A percentile compares a stretch with the other conserved stretches of the same genome.
phyloP scores from a whole-genome alignment of 2,888 invertebrate genomes.

The Timandra comae region DNA sequence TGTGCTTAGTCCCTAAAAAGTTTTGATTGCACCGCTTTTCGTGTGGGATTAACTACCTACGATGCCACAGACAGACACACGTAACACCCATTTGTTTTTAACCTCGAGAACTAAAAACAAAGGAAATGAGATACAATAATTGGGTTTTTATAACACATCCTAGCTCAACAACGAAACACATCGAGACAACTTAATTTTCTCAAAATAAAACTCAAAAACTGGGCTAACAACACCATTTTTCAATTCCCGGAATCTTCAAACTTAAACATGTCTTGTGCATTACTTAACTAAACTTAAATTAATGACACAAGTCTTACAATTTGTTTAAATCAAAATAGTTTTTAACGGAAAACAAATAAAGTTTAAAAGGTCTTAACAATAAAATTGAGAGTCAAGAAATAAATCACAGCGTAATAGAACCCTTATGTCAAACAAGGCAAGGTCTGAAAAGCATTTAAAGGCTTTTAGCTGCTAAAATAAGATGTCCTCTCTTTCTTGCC shows the following conservation, averaged over 20 bases:
- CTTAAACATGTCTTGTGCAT: slow-evolving; percentile 58
- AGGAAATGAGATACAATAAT: too few species aligned
- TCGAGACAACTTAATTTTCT: slow-evolving; percentile 57
- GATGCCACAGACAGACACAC: too few species aligned
- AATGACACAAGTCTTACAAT: slow-evolving; percentile 26
- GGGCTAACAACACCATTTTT: slow-evolving; percentile 46
- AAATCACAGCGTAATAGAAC: slow-evolving; percentile 46
- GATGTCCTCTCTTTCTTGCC: slow-evolving; percentile 32
- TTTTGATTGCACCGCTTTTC: too few species aligned
- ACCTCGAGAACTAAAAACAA: too few species aligned
- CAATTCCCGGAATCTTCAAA: slow-evolving; percentile 55
- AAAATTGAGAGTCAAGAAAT: slow-evolving; percentile 5
- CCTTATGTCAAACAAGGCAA: slow-evolving; percentile 52
- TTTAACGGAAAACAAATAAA: background rate
- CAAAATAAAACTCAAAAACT: slow-evolving; percentile 35
- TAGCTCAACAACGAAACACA: too few species aligned
- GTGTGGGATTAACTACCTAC: too few species aligned
- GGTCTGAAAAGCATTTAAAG: slow-evolving; percentile 51
- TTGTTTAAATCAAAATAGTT: background rate
- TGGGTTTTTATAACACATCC: too few species aligned
- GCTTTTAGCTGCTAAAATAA: slow-evolving; percentile 48
- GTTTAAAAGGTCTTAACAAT: background rate
- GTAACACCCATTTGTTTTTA: too few species aligned
- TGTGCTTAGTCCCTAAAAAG: too few species aligned
- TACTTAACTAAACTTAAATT: slow-evolving; percentile 27